These are phyloP conservation scores for Otocyon megalotis DNA, from an alignment of 2,113 vertebrate genomes.

Conservation along the genomic window DNA sequence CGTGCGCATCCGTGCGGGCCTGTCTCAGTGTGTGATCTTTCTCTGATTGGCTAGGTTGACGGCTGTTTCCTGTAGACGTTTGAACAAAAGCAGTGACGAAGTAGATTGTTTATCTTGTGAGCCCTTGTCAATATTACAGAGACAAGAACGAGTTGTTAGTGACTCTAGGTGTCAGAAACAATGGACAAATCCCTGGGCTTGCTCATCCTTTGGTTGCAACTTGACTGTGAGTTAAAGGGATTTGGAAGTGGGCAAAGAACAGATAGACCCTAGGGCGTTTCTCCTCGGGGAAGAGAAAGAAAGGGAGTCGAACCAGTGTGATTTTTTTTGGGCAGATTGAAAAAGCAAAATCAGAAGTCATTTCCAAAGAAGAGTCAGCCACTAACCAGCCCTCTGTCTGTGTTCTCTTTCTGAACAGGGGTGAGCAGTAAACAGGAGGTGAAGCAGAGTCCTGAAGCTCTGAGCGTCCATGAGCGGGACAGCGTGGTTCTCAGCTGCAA, in stretches of 20 bases:
- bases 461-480: not conserved
- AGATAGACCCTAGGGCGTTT: accelerated
- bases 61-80: not conserved
- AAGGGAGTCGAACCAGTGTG: not conserved
- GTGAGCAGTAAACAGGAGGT: constrained; percentile 35
- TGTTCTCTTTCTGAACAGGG: constrained; percentile 36
- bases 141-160: not conserved
- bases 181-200: not conserved
- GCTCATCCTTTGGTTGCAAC: constrained; percentile 31
- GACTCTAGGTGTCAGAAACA: not conserved
- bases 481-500: constrained; percentile 21
- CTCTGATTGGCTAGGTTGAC: not conserved
- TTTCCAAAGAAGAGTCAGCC: not conserved
- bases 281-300: not conserved
- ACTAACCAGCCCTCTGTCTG: not conserved
- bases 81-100: not conserved
- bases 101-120: not conserved
- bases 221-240: constrained; percentile 32
- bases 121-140: not conserved
- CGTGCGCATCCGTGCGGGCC: not conserved
- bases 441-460: constrained; percentile 12
- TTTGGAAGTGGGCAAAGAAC: not conserved
- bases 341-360: not conserved
- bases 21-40: not conserved
- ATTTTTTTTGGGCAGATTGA: not conserved